Evolutionary conservation across 2,888 invertebrate genomes (phyloP).

Genomic region (Oscheius myriophilus): DNA sequence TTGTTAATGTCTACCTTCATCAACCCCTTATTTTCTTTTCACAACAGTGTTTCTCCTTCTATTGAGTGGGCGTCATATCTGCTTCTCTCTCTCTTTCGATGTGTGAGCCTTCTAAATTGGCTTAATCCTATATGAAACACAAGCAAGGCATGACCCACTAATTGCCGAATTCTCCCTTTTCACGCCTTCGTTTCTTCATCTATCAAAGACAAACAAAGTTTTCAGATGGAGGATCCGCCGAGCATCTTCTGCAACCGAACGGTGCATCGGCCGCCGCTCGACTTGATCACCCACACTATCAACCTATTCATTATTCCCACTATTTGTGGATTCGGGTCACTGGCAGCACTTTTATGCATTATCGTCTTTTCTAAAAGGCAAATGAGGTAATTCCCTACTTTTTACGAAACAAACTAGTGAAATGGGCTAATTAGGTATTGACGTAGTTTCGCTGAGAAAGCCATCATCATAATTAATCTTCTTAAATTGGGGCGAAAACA

Average conservation of each 20-base stretch:
- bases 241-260: conserved; percentile 24
- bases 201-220: neutral
- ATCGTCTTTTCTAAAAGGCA: conserved; percentile 63
- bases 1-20: too few relatives aligned
- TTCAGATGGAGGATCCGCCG: conserved; percentile 15
- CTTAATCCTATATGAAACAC: too few relatives aligned
- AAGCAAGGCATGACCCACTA: too few relatives aligned
- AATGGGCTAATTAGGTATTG: too few relatives aligned
- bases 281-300: conserved; percentile 33
- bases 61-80: too few relatives aligned
- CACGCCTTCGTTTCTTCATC: neutral
- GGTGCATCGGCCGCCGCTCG: conserved; percentile 9
- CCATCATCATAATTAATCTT: too few relatives aligned
- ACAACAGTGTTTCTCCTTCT: too few relatives aligned
- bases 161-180: too few relatives aligned
- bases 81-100: too few relatives aligned
- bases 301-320: conserved; percentile 55
- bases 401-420: neutral
- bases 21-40: too few relatives aligned
- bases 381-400: conserved; percentile 52
- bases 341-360: conserved; percentile 60
- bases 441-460: too few relatives aligned
- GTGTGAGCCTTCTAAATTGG: too few relatives aligned
- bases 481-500: neutral
- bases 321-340: conserved; percentile 55